Percentiles rank a stretch among this genome's conserved stretches.
Conservation (phyloP, 1,140 invertebrate genomes). For the Procambarus clarkii region DNA sequence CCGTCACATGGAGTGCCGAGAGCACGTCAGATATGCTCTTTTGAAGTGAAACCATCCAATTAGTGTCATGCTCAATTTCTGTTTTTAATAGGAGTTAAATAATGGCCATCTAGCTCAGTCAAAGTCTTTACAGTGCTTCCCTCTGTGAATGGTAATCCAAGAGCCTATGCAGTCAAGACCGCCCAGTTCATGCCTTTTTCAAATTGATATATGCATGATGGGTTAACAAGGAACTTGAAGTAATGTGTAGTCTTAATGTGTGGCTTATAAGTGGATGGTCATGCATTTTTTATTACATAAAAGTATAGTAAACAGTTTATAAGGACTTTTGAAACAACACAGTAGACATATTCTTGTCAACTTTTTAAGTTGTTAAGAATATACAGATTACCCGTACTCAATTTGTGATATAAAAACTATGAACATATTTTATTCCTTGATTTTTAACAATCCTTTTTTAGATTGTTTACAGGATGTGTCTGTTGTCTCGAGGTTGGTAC, state of each 20-base stretch:
- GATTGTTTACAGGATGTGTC: neutral
- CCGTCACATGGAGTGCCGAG: conserved; percentile 81
- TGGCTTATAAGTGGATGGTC: conserved; percentile 9
- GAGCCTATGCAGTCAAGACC: conserved; percentile 38
- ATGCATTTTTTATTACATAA: neutral
- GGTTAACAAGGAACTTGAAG: neutral
- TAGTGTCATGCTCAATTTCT: conserved; percentile 25
- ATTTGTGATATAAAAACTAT: conserved; percentile 6
- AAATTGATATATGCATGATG: conserved; percentile 10
- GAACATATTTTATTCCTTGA: conserved; percentile 4
- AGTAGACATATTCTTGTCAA: neutral
- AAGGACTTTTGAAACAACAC: conserved; percentile 1
- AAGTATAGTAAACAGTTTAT: neutral
- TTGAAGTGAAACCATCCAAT: conserved; percentile 73
- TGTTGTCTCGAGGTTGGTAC: neutral
- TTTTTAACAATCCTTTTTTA: neutral
- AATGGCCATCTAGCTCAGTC: conserved; percentile 29
- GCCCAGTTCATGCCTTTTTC: conserved; percentile 8
- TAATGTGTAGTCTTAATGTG: conserved; percentile 4
- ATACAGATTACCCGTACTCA: neutral
- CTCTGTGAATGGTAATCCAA: conserved; percentile 6
- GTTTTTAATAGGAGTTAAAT: conserved; percentile 17
- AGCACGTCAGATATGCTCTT: conserved; percentile 82
- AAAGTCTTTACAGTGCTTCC: conserved; percentile 47
- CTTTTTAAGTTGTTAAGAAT: neutral